Conservation (phyloP, 2,888 invertebrate species). For the Cephus rjabovi region DNA sequence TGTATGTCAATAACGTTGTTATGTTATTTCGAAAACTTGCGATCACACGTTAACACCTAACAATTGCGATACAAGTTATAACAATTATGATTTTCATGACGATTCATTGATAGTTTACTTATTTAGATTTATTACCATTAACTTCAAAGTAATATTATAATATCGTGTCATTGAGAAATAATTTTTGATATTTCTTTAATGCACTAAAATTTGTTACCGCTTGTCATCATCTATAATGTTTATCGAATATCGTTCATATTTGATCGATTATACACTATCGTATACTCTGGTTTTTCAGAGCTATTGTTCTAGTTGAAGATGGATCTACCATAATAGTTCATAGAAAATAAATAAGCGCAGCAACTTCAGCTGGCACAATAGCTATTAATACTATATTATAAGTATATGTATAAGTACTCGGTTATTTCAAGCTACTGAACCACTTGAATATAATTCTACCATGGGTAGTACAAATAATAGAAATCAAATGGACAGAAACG, state of each 20-base stretch:
- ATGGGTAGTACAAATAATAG: too few relatives aligned
- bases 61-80: background rate
- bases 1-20: background rate
- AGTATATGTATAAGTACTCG: too few relatives aligned
- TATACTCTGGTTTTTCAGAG: too few relatives aligned
- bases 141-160: background rate
- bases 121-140: background rate
- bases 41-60: background rate
- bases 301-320: too few relatives aligned
- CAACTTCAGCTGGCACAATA: too few relatives aligned
- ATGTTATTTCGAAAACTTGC: background rate
- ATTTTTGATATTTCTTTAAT: background rate
- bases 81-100: background rate
- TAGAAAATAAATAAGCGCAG: too few relatives aligned
- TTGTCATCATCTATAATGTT: background rate
- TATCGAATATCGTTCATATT: background rate
- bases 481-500: too few relatives aligned
- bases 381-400: too few relatives aligned
- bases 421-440: too few relatives aligned
- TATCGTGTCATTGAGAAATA: background rate
- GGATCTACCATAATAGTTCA: too few relatives aligned
- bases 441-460: too few relatives aligned
- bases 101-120: background rate
- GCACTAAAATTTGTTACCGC: background rate
- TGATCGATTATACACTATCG: background rate